Evolutionary conservation across 1,140 invertebrate species (phyloP).

Genomic region (Choristoneura fumiferana): DNA sequence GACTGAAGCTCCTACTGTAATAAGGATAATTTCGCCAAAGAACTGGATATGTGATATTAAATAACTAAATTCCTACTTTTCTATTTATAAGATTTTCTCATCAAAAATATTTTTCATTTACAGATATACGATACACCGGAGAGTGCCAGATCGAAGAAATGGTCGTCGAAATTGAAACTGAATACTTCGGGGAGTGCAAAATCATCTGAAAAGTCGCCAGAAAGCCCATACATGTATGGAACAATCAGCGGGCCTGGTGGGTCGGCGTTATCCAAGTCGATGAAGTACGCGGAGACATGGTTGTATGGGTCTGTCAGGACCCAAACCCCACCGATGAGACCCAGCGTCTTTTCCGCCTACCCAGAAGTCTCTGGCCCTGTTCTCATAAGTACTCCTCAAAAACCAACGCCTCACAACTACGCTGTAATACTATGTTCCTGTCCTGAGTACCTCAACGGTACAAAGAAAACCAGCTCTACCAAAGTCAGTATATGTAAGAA

Average conservation of each 20-base stretch:
- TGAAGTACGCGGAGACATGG: conserved; percentile 91
- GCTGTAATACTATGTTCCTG: conserved; percentile 87
- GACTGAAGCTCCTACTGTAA: conserved; percentile 1
- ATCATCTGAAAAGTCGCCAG: conserved; percentile 70
- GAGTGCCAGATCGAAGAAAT: conserved; percentile 64
- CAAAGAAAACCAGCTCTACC: conserved; percentile 83
- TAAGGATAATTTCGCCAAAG: conserved; percentile 7
- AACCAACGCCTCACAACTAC: conserved; percentile 77
- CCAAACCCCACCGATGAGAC: conserved; percentile 78
- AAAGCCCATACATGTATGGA: conserved; percentile 69
- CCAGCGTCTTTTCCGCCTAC: conserved; percentile 74
- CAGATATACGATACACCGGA: conserved; percentile 70
- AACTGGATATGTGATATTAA: conserved; percentile 10
- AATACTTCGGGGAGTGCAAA: conserved; percentile 68
- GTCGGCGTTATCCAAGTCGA: conserved; percentile 85
- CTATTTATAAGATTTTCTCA: conserved; percentile 18
- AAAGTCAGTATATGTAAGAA: conserved; percentile 87
- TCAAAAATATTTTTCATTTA: conserved; percentile 35
- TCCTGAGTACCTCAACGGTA: conserved; percentile 86
- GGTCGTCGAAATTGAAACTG: conserved; percentile 70
- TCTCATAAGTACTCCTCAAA: conserved; percentile 73
- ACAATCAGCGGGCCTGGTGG: conserved; percentile 74
- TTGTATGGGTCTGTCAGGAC: conserved; percentile 86
- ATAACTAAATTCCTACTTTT: background rate
- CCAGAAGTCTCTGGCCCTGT: conserved; percentile 79